Evolutionary conservation across 2,888 invertebrate genomes (phyloP).

Genomic region (Ferdinandea cuprea): DNA sequence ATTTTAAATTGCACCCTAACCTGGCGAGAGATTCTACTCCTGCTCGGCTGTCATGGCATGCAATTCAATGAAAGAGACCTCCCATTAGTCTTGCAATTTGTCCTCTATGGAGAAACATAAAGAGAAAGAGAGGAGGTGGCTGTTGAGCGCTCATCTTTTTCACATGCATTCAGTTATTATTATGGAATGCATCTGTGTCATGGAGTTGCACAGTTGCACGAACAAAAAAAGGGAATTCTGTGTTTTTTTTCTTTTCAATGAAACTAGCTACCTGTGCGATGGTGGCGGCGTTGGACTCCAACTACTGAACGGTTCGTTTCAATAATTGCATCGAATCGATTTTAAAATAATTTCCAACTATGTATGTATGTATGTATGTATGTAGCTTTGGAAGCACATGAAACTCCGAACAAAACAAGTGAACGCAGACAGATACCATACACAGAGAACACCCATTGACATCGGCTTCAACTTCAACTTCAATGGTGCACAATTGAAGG

Average conservation of each 20-base stretch:
- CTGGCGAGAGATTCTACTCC: neutral
- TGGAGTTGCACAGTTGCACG: no score
- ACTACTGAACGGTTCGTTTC: slow-evolving; percentile 4
- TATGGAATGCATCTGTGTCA: neutral
- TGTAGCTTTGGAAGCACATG: neutral
- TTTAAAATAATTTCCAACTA: slow-evolving; percentile 15
- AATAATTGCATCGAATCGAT: slow-evolving; percentile 36
- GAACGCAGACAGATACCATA: slow-evolving; percentile 36
- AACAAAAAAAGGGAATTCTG: no score
- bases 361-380: no score
- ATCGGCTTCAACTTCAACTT: neutral
- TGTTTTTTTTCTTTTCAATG: no score
- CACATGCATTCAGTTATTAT: slow-evolving; percentile 9
- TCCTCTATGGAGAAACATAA: slow-evolving; percentile 19
- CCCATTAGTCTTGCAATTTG: slow-evolving; percentile 65
- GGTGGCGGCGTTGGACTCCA: no score
- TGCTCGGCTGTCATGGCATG: no score
- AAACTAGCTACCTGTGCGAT: no score
- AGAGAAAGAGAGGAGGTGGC: slow-evolving; percentile 19
- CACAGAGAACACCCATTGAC: slow-evolving; percentile 14
- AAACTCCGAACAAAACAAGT: neutral
- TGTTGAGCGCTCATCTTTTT: slow-evolving; percentile 20
- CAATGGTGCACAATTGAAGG: slow-evolving; percentile 42
- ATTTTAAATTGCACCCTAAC: slow-evolving; percentile 32
- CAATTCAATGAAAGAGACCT: slow-evolving; percentile 34